phyloP scores from a whole-genome alignment of 2,888 invertebrate genomes.

The Trichacis sp. region DNA sequence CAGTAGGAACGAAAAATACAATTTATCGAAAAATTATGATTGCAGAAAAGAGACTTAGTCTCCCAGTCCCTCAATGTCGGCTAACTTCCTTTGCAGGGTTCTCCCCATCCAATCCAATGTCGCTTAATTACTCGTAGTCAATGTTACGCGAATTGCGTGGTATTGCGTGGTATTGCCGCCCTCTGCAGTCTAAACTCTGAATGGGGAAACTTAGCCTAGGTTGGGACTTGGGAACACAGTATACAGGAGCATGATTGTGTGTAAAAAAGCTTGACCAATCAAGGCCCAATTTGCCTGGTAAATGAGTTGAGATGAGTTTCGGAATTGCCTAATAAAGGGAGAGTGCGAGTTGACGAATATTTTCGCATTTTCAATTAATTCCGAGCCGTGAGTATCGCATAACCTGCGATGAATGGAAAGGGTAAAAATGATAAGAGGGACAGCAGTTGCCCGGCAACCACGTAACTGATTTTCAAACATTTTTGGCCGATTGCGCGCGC shows the following conservation, averaged over 20 bases:
- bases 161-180: no score
- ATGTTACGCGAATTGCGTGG: no score
- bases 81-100: no score
- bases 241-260: slow-evolving; percentile 17
- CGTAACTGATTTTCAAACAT: slow-evolving; percentile 43
- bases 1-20: no score
- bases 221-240: no score
- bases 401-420: slow-evolving; percentile 21
- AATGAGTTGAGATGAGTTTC: slow-evolving; percentile 13
- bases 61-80: no score
- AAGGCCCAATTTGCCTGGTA: slow-evolving; percentile 5
- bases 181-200: no score
- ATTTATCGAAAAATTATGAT: no score
- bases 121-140: no score
- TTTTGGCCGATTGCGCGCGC: slow-evolving; percentile 18
- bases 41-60: no score
- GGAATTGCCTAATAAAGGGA: slow-evolving; percentile 16
- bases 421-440: slow-evolving; percentile 27
- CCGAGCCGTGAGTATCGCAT: slow-evolving; percentile 18
- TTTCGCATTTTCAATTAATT: slow-evolving; percentile 22
- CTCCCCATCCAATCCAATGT: no score
- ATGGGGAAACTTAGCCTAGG: no score
- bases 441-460: slow-evolving; percentile 32
- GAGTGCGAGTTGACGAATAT: slow-evolving; percentile 29
- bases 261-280: slow-evolving; percentile 26